Evolutionary conservation across 2,113 vertebrate genomes (phyloP), one percentile per base, ranked within the genome.

Genomic region (Pomatostomus ruficeps): DNA sequence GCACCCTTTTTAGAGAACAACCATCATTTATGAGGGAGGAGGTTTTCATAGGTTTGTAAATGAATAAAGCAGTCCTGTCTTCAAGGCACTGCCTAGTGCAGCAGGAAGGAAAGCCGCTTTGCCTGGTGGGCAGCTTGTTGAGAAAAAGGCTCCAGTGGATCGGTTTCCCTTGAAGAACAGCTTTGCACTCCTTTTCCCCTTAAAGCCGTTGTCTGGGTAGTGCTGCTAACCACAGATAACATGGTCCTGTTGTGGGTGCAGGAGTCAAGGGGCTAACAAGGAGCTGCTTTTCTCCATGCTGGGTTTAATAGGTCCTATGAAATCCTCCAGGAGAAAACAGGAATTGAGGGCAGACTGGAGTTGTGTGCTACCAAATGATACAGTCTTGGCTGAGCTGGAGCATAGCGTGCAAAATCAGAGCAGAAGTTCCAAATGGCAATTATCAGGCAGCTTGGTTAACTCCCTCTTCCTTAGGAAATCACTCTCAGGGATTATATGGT

Each of bases 381-480:
- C 0, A 61, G n/a, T 79, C 77, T 38, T 84, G 85, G 72, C 85
- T 95, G 93, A 94, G 52, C 24, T 58, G 71, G 70, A 96, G 72
- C 89, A 74, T 85, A 85, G 95, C 26, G 65, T 95, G 90, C 83
- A 85, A 96, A 95, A 84, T 76, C n/a, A 91, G 95, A 85, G 74
- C 76, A 48, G 23, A 94, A 96, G 87, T 96, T 97, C 89, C 91
- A 85, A 93, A 80, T 91, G 88, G 73, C 71, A 92, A 61, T 95
- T 96, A 97, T 61, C 33, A 46, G 92, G 65, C 88, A 72, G 91
- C 95, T 96, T 87, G 40, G 89, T 96, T 92, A 97, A 90, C 85
- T 91, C 59, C 67, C 61, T 91, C 52, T 76, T 91, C 80, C 62
- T 96, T 84, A 74, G 81, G 89, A 97, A 96, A 95, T 97, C 62